A percentile compares a stretch with the other conserved stretches of the same genome.
These are phyloP conservation scores for Watsonalla cultraria DNA, from an alignment of 2,888 invertebrate genomes.

Conservation along the genomic window DNA sequence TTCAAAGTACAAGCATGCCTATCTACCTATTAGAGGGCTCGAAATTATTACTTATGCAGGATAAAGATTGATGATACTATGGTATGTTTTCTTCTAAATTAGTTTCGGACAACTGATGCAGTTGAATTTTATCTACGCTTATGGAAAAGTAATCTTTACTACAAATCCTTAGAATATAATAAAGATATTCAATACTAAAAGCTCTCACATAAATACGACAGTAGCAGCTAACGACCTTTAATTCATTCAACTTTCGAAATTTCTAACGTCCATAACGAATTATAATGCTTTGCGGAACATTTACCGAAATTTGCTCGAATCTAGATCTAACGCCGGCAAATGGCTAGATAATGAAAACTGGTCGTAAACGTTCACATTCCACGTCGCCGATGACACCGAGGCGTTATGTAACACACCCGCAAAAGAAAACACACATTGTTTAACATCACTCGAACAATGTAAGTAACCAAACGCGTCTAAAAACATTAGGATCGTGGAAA, in stretches of 20 bases:
- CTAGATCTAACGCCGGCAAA: conserved; percentile 19
- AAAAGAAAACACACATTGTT: conserved; percentile 54
- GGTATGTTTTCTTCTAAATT: too few species aligned
- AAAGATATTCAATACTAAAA: background rate
- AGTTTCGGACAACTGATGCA: too few species aligned
- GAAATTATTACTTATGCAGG: too few species aligned
- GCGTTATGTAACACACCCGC: conserved; percentile 43
- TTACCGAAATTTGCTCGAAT: conserved; percentile 13
- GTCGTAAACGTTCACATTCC: conserved; percentile 17
- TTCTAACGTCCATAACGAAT: conserved; percentile 16
- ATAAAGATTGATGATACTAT: too few species aligned
- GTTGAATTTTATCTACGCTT: too few species aligned
- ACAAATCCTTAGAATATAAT: too few species aligned
- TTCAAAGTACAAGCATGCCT: too few species aligned
- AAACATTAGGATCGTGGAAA: conserved; percentile 52
- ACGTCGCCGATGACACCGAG: conserved; percentile 20
- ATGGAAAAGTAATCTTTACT: too few species aligned
- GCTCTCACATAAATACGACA: background rate
- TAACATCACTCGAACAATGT: conserved; percentile 48
- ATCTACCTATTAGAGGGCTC: too few species aligned
- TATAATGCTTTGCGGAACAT: conserved; percentile 18
- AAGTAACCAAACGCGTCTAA: conserved; percentile 41
- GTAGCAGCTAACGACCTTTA: background rate
- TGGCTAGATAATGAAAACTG: conserved; percentile 20
- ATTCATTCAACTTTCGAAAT: background rate